Evolutionary conservation across 2,888 invertebrate species (phyloP), one percentile per base, ranked within the genome.

Genomic region (Litoditis marina): DNA sequence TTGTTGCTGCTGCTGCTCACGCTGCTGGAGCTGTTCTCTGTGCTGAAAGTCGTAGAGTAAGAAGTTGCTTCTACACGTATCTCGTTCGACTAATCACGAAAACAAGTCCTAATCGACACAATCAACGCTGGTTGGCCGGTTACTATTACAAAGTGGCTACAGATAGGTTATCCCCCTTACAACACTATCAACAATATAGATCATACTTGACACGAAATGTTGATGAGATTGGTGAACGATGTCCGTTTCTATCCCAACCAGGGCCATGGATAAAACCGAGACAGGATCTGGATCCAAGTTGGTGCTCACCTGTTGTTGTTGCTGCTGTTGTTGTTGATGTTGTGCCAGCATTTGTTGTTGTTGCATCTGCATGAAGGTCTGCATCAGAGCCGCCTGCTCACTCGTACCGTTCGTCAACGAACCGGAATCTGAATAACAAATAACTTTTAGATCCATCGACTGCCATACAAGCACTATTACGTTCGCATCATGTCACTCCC

Each of bases 361-460:
- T 11, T 44, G 42, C 39, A 54, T 47, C 44, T 65, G 64, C 32
- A 60, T 27, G 8, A 57, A 49, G 13, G 66, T 57, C n/a, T 56
- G 56, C n/a, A 52, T 32, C 25, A 65, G 16, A 19, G 68, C 63
- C 0, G 65, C 64, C 32, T 51, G 44, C 4, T 60, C 65, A 42
- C 60, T 60, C 5, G 53, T 47, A 49, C 65, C 65, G 28, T 60
- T 63, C 5, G 65, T 69, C 47, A 69, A 36, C 4, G 65, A 65
- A 42, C 54, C 64, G 7, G 54, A 59, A n/a, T 59, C 55, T 55
- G 28, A 47, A 57, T 28, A 32, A n/a, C 25, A 31, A 16, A 13
- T 19, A 47, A 25, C n/a, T 22, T 34, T 19, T 3, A 25, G 44
- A 27, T 22, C 13, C 39, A 39, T 11, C 11, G 39, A 39, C 13